Percentiles rank a stretch among this genome's conserved stretches.
These are phyloP conservation scores for Xylocopa sonorina DNA, from an alignment of 1,140 invertebrate species.

Conservation along the genomic window DNA sequence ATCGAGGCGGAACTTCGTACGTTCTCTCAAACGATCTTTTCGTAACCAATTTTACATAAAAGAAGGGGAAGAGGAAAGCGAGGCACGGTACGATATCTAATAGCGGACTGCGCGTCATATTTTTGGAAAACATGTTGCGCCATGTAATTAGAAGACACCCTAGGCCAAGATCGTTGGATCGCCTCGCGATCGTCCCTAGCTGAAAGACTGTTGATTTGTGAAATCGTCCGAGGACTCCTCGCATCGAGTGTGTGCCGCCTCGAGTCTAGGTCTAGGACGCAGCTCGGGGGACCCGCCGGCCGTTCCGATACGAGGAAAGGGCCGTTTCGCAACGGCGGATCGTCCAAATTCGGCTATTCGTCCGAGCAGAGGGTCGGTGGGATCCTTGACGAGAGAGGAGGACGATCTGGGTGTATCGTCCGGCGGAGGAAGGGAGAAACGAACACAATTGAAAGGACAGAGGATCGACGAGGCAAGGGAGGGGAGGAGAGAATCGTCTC, in stretches of 20 bases:
- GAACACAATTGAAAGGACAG: slow-evolving; percentile 39
- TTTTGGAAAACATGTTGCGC: neutral
- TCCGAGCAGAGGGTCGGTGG: slow-evolving; percentile 1
- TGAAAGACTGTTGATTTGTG: slow-evolving; percentile 1
- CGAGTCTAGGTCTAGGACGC: slow-evolving; percentile 79
- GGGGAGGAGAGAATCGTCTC: slow-evolving; percentile 73
- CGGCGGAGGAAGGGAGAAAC: slow-evolving; percentile 49
- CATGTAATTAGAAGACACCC: neutral
- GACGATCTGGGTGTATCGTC: slow-evolving; percentile 8
- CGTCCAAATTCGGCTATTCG: slow-evolving; percentile 48
- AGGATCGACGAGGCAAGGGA: slow-evolving; percentile 25
- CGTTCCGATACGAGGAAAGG: slow-evolving; percentile 29
- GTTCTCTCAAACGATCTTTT: slow-evolving; percentile 4
- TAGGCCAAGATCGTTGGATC: neutral
- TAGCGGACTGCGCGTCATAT: neutral
- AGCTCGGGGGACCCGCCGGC: slow-evolving; percentile 21
- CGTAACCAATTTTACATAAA: neutral
- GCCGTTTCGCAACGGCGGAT: slow-evolving; percentile 53
- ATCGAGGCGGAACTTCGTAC: neutral
- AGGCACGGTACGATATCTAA: neutral
- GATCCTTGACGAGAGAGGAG: slow-evolving; percentile 4
- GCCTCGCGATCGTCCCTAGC: neutral
- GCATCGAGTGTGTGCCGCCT: neutral
- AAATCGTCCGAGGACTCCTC: slow-evolving; percentile 7
- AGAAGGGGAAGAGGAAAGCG: neutral